Conservation (phyloP, 2,797 vertebrate species). For the Xenops minutus region DNA sequence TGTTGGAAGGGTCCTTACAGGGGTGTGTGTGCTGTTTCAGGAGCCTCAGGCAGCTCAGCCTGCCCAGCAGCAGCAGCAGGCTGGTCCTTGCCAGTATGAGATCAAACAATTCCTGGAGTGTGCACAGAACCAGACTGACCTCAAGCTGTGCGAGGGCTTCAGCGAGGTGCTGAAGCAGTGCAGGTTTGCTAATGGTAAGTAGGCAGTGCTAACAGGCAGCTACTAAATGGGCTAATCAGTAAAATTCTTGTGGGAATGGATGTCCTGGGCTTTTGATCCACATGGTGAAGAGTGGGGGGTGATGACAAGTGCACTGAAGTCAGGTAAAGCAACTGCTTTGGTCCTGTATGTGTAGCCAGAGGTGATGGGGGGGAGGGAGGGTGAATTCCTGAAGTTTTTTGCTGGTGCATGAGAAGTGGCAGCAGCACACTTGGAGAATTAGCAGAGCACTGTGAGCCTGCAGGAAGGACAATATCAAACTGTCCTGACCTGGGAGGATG, state of each 20-base stretch:
- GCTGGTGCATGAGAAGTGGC: neutral
- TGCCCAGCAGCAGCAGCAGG: slow-evolving; percentile 73
- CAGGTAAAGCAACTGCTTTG: neutral
- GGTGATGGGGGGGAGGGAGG: neutral
- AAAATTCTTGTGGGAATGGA: fast-evolving
- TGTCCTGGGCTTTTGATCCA: neutral
- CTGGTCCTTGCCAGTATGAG: slow-evolving; percentile 85
- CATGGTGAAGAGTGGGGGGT: neutral
- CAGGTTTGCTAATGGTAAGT: slow-evolving; percentile 87
- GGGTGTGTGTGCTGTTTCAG: slow-evolving; percentile 69
- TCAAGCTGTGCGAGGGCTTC: slow-evolving; percentile 93
- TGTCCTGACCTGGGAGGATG: neutral
- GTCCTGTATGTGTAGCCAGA: fast-evolving
- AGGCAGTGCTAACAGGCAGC: neutral
- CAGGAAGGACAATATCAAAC: neutral
- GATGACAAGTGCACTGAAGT: neutral
- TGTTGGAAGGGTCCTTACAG: fast-evolving
- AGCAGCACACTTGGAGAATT: neutral
- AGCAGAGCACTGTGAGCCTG: neutral
- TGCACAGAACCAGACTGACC: slow-evolving; percentile 90
- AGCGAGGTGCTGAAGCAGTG: slow-evolving; percentile 94
- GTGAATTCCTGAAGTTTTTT: neutral
- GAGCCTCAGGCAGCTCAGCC: slow-evolving; percentile 80
- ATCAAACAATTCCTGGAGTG: slow-evolving; percentile 93
- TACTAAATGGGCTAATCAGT: neutral